phyloP scores from a whole-genome alignment of 2,797 vertebrate genomes.

The Arnoldichthys spilopterus region DNA sequence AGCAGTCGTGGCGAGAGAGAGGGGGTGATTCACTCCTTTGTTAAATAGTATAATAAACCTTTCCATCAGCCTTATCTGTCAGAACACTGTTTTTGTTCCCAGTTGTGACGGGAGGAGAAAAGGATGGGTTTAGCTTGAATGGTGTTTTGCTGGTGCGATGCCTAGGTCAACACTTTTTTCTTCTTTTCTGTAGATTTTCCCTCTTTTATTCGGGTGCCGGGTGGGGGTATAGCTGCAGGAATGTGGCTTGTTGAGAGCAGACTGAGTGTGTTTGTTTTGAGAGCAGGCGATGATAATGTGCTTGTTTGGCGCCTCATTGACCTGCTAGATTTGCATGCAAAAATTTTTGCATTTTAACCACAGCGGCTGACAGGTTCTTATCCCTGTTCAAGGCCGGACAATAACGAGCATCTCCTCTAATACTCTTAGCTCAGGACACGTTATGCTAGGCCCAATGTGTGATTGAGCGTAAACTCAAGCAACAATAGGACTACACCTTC shows the following conservation, averaged over 20 bases:
- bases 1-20: constrained; percentile 20
- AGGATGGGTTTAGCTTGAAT: constrained; percentile 36
- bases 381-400: constrained; percentile 29
- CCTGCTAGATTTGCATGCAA: constrained; percentile 58
- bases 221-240: constrained; percentile 17
- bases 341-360: constrained; percentile 58
- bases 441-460: constrained; percentile 18
- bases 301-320: constrained; percentile 57
- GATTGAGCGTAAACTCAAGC: constrained; percentile 9
- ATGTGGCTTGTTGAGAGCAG: constrained; percentile 17
- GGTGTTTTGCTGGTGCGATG: constrained; percentile 23
- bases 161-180: constrained; percentile 18
- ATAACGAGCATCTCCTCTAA: constrained; percentile 37
- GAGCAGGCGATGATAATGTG: constrained; percentile 57
- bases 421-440: constrained; percentile 48
- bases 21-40: constrained; percentile 50
- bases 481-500: constrained; percentile 27
- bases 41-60: constrained; percentile 59
- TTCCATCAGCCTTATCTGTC: constrained; percentile 60
- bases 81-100: constrained; percentile 43
- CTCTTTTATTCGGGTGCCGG: constrained; percentile 11
- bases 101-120: constrained; percentile 32
- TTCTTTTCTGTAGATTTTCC: background rate
- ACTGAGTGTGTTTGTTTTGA: constrained; percentile 51
- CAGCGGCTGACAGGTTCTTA: constrained; percentile 40